A percentile compares a stretch with the other conserved stretches of the same genome.
Evolutionary conservation across 2,113 vertebrate species (phyloP).

Genomic region (Promerops cafer): DNA sequence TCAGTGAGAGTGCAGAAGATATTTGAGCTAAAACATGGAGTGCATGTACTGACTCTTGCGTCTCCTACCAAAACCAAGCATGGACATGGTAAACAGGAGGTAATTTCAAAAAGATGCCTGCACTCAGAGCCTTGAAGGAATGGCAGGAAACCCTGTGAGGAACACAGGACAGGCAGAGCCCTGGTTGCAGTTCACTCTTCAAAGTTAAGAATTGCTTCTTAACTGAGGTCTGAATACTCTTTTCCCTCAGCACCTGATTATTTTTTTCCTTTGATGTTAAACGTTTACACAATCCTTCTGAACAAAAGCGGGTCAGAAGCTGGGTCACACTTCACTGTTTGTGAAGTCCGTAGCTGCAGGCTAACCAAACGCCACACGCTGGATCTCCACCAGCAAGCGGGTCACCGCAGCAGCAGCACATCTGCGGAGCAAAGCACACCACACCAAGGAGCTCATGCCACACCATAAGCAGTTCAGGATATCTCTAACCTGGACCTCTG

Average conservation of each 20-base stretch:
- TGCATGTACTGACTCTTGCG: accelerated
- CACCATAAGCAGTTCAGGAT: accelerated
- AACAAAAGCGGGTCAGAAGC: neutral
- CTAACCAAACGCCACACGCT: neutral
- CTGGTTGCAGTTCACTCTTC: neutral
- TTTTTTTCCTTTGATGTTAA: neutral
- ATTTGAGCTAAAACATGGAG: neutral
- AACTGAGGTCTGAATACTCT: neutral
- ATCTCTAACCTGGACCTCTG: neutral
- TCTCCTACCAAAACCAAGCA: neutral
- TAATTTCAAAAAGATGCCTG: neutral
- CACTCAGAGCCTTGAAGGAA: neutral
- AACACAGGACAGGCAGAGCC: neutral
- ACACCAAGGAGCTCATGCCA: neutral
- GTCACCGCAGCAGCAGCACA: neutral
- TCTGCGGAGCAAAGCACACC: neutral
- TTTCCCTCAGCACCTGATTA: neutral
- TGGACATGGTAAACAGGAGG: neutral
- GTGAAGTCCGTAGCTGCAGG: neutral
- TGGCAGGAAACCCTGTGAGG: neutral
- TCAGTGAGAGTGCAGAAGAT: neutral
- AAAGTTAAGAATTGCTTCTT: neutral
- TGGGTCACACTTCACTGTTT: neutral
- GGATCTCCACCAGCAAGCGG: neutral
- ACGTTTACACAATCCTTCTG: neutral